Evolutionary conservation across 2,113 vertebrate species (phyloP).

Genomic region (Falco punctatus): DNA sequence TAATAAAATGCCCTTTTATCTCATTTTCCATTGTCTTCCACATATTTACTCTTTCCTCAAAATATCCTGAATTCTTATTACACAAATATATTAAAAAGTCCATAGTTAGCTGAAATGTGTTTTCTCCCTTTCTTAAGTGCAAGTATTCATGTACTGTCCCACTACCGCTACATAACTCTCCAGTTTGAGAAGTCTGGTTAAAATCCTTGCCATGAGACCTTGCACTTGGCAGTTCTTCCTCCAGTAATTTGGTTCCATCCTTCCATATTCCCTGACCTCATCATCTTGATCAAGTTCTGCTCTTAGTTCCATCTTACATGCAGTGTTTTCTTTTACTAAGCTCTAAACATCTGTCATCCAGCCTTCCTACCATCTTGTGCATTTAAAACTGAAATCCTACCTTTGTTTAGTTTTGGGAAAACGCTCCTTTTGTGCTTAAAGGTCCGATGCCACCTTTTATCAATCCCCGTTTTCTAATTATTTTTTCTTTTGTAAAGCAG

Average conservation of each 20-base stretch:
- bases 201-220: neutral
- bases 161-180: neutral
- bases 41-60: neutral
- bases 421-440: neutral
- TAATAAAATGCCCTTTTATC: neutral
- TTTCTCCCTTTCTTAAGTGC: neutral
- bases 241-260: neutral
- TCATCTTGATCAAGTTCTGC: neutral
- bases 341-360: neutral
- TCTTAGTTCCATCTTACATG: neutral
- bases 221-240: neutral
- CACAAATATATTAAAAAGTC: neutral
- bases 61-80: neutral
- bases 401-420: neutral
- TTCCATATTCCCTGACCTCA: neutral
- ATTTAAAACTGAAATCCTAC: neutral
- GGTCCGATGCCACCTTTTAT: neutral
- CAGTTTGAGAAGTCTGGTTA: neutral
- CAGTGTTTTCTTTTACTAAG: neutral
- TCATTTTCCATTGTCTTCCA: neutral
- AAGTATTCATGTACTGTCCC: neutral
- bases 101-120: neutral
- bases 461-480: neutral
- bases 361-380: neutral
- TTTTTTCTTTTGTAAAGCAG: neutral